These are phyloP conservation scores for Sycobia sp. DNA, from an alignment of 1,140 invertebrate species.

Conservation along the genomic window DNA sequence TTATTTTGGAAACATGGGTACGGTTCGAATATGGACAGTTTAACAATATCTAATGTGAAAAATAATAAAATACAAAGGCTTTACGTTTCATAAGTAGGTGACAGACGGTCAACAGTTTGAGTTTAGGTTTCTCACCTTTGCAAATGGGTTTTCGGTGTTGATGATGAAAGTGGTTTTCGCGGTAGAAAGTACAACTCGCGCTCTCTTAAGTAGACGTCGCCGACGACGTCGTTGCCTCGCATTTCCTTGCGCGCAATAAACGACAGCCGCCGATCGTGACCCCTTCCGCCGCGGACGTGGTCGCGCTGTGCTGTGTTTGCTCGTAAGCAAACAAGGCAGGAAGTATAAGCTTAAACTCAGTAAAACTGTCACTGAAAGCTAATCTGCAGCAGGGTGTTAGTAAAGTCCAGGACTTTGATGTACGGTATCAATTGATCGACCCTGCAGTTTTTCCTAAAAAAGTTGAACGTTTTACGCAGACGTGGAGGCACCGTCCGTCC, in stretches of 20 bases:
- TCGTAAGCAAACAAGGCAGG: constrained; percentile 59
- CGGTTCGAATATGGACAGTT: too few relatives aligned
- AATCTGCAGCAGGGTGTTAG: constrained; percentile 63
- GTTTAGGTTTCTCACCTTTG: constrained; percentile 60
- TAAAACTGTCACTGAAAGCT: constrained; percentile 63
- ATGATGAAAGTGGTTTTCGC: too few relatives aligned
- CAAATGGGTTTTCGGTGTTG: constrained; percentile 50
- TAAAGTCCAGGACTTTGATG: constrained; percentile 62
- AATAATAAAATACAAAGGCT: too few relatives aligned
- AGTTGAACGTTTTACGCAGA: constrained; percentile 62
- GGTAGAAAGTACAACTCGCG: constrained; percentile 12
- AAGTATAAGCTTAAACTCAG: constrained; percentile 63
- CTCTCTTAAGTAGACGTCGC: background rate
- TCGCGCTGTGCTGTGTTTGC: constrained; percentile 56
- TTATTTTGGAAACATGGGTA: too few relatives aligned
- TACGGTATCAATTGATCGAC: constrained; percentile 66
- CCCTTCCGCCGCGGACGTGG: constrained; percentile 53
- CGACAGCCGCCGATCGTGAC: background rate
- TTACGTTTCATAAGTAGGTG: too few relatives aligned
- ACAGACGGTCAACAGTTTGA: too few relatives aligned
- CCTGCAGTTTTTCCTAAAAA: constrained; percentile 66
- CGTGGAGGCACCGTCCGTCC: constrained; percentile 44
- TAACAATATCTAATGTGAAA: too few relatives aligned
- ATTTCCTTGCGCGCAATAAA: constrained; percentile 13
- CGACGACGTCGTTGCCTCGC: background rate